Evolutionary conservation across 2,888 invertebrate genomes (phyloP), one percentile per base, ranked within the genome.

Genomic region (Neoascia interrupta): DNA sequence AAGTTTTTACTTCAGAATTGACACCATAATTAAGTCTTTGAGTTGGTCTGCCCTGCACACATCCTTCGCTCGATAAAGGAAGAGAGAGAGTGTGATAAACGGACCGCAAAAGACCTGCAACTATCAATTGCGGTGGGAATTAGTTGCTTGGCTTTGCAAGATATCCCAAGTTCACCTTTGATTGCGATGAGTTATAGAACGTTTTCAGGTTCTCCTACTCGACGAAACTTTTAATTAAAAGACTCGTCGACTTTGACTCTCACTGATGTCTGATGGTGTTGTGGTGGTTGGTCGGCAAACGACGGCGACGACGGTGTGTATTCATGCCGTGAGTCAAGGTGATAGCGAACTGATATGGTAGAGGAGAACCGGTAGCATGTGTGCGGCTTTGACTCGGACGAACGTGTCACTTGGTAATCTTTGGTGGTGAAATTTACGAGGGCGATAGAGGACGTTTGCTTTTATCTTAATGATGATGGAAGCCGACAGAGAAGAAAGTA

Each of bases 381-480:
- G 39, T 58, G 51, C 47, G 54, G 53, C n/a, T n/a, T 37, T 60
- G 64, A 73, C 60, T 79, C 64, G n/a, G n/a, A n/a, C n/a, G 66
- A 51, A 79, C 37, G 66, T 79, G 79, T 79, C 72, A 66, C 66
- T 64, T 16, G 76, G 49, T 56, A 72, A 72, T 64, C 76, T 66
- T 66, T 66, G 58, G 39, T 54, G 41, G 66, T n/a, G 43, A 61
- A 79, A 79, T 79, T 79, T 79, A 79, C 79, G 73, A 79, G 54
- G 49, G 73, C 60, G 73, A 79, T 79, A 79, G 66, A 79, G 73
- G 61, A 79, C 72, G 47, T 60, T 66, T 45, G 13, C 54, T 68
- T 79, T 79, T 73, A 79, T 79, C 79, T 73, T 79, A 79, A 79
- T 79, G 66, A 79, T 79, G 79, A 79, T 79, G 73, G 66, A 79